Conservation (phyloP, 2,113 vertebrate genomes). For the Willisornis vidua region DNA sequence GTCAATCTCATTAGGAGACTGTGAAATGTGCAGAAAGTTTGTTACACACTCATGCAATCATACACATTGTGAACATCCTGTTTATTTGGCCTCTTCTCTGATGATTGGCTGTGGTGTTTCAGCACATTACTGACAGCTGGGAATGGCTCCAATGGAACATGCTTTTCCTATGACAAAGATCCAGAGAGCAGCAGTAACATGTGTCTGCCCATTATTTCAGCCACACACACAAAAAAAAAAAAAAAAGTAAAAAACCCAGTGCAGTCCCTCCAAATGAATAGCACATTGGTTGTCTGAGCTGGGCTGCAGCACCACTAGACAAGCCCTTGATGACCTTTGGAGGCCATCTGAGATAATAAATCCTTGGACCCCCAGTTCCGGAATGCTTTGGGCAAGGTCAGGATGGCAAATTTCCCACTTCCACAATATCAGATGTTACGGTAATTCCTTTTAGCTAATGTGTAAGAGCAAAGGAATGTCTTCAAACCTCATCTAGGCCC, state of each 20-base stretch:
- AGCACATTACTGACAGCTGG: constrained; percentile 90
- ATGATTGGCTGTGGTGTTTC: constrained; percentile 82
- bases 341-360: constrained; percentile 89
- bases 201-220: constrained; percentile 79
- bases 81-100: constrained; percentile 83
- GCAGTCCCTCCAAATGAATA: constrained; percentile 81
- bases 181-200: constrained; percentile 84
- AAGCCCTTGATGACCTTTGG: constrained; percentile 76
- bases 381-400: constrained; percentile 92
- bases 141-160: constrained; percentile 89
- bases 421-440: constrained; percentile 98
- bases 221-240: background rate
- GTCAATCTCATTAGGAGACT: constrained; percentile 75
- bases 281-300: constrained; percentile 74
- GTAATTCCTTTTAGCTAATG: constrained; percentile 94
- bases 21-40: constrained; percentile 78
- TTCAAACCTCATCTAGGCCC: constrained; percentile 89
- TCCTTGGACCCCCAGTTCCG: constrained; percentile 87
- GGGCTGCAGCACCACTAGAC: constrained; percentile 20
- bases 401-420: constrained; percentile 92
- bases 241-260: background rate
- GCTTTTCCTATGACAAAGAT: constrained; percentile 93
- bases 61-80: constrained; percentile 87
- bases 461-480: constrained; percentile 96
- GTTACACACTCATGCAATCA: constrained; percentile 82